These are phyloP conservation scores for Drosophila saltans DNA, from an alignment of 1,140 invertebrate species.

Conservation along the genomic window DNA sequence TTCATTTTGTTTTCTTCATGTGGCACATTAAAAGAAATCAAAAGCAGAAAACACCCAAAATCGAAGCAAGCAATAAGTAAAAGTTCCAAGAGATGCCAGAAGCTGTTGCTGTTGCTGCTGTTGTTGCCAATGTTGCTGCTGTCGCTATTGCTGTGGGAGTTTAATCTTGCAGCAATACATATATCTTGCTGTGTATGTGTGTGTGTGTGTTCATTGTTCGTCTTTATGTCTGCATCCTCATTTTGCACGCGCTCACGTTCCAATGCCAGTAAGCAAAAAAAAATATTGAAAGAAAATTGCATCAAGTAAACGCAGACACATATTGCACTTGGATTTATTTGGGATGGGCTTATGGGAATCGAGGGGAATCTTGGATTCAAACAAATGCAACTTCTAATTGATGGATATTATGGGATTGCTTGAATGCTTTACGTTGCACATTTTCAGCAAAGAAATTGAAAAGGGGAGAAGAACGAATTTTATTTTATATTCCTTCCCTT, in stretches of 20 bases:
- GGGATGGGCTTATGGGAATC: background rate
- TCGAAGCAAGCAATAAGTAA: conserved; percentile 52
- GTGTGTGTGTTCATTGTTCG: conserved; percentile 40
- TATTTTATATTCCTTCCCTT: background rate
- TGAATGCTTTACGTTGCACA: background rate
- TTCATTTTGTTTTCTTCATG: conserved; percentile 36
- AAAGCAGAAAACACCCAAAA: conserved; percentile 58
- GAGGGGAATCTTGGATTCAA: background rate
- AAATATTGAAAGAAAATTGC: conserved; percentile 54
- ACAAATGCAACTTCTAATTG: conserved; percentile 8
- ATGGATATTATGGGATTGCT: conserved; percentile 10
- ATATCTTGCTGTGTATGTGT: background rate
- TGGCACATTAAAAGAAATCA: conserved; percentile 79
- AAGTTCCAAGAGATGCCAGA: conserved; percentile 46
- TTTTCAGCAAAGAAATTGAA: background rate
- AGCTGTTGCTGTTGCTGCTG: conserved; percentile 48
- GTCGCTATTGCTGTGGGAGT: conserved; percentile 3
- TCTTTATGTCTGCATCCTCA: conserved; percentile 30
- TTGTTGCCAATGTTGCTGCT: conserved; percentile 2
- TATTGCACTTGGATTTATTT: background rate
- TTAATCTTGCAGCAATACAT: background rate
- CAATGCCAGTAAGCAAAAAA: conserved; percentile 45
- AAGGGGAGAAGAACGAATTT: background rate
- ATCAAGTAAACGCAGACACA: conserved; percentile 26
- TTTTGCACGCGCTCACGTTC: conserved; percentile 56